These are phyloP conservation scores for Cylindroiulus punctatus DNA, from an alignment of 2,888 invertebrate genomes.

Conservation along the genomic window DNA sequence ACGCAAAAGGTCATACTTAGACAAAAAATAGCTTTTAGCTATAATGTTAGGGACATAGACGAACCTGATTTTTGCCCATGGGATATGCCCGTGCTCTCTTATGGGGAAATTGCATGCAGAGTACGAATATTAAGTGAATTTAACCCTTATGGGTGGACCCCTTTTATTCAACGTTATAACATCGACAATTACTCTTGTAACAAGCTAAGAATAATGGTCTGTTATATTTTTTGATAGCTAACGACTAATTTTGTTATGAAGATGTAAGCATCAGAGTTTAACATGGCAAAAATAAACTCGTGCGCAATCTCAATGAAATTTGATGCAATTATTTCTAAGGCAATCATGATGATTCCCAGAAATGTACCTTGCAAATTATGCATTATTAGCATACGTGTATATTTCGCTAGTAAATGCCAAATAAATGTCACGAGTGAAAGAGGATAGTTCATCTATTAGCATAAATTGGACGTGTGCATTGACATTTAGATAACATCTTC, in stretches of 20 bases:
- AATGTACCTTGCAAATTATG: background rate
- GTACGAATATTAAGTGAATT: background rate
- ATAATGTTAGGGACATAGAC: background rate
- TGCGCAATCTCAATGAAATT: background rate
- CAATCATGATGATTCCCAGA: background rate
- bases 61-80: too few species aligned
- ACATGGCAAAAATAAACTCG: too few species aligned
- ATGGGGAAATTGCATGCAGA: background rate
- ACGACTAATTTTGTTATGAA: too few species aligned
- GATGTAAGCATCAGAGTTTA: too few species aligned
- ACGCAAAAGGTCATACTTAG: background rate
- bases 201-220: too few species aligned
- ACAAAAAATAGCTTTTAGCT: background rate
- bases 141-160: background rate
- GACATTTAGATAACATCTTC: constrained; percentile 15
- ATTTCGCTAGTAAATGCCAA: constrained; percentile 11
- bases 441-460: constrained; percentile 26
- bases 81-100: background rate
- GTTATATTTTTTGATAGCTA: too few species aligned
- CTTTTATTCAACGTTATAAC: background rate
- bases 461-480: constrained; percentile 23
- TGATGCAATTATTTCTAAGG: background rate
- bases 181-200: background rate
- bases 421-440: background rate
- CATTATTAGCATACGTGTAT: background rate